Conservation (phyloP, 2,797 vertebrate species). For the Rhodeus uyekii region DNA sequence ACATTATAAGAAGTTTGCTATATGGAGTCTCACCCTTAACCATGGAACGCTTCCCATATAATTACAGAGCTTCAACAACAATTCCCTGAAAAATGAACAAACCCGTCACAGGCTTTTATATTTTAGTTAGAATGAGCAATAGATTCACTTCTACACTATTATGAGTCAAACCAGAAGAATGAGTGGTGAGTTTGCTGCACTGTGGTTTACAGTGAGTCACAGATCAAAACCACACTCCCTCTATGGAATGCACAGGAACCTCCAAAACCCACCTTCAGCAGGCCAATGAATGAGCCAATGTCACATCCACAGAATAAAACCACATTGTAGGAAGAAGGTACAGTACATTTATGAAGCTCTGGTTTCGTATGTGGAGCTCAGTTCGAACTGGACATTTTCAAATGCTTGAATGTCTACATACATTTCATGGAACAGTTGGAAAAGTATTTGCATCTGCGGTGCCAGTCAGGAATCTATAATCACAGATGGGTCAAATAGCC, state of each 20-base stretch:
- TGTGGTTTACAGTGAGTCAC: slow-evolving; percentile 24
- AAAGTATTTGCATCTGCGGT: too few relatives aligned
- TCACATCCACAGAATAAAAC: background rate
- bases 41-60: background rate
- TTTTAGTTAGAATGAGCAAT: slow-evolving; percentile 25
- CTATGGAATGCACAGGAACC: slow-evolving; percentile 43
- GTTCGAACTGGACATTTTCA: too few relatives aligned
- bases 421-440: too few relatives aligned
- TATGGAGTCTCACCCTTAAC: slow-evolving; percentile 6
- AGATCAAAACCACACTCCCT: slow-evolving; percentile 41
- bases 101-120: slow-evolving; percentile 17
- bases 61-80: background rate
- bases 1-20: background rate
- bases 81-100: slow-evolving; percentile 1
- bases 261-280: background rate
- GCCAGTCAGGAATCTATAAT: too few relatives aligned
- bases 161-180: slow-evolving; percentile 38
- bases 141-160: slow-evolving; percentile 6
- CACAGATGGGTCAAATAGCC: too few relatives aligned
- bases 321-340: background rate
- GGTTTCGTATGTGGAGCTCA: background rate
- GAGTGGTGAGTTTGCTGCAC: slow-evolving; percentile 23
- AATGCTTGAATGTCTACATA: background rate
- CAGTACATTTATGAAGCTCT: background rate
- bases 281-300: background rate